Base-by-base conservation (phyloP, 2,797 vertebrate genomes). In the Melanogrammus aeglefinus region DNA sequence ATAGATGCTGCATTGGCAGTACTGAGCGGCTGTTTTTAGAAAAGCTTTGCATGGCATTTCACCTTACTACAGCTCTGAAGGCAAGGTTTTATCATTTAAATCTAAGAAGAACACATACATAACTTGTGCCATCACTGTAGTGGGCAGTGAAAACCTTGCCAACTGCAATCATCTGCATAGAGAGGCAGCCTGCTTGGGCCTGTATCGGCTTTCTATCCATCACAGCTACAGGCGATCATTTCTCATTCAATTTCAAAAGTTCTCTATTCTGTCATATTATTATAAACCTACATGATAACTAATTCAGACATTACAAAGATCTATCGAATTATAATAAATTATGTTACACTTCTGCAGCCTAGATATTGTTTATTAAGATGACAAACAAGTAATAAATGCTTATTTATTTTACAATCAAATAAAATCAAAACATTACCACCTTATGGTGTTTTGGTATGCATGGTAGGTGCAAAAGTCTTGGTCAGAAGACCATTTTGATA, bases 281-380 rank as follows among this genome's bases (percentile, higher is more conserved):
- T 63, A 63, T 24, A n/a, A 63, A 63, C n/a, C 16, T 63, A n/a
- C 21, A 63, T 63, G 21, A 63, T 66, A 69, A 69, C 63, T 27
- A n/a, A 63, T 24, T 63, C 4, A 63, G 63, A 69, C 63, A 2
- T 27, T 27, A 69, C 63, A 27, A 27, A 27, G 63, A 69, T 8
- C 21, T 27, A 69, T 69, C 63, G 1, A 69, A 69, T 27, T 69
- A 27, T 69, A 69, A 27, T 69, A 69, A 27, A 69, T 63, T 18
- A 18, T n/a, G 4, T 63, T 63, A 63, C 57, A 63, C 5, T 6
- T 18, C 57, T n/a, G 21, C 57, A n/a, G 57, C 57, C 21, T 63
- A 63, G 57, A 63, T 63, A 63, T 63, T n/a, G 57, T 63, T 63
- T 63, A 63, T 63, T 21, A 63, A 63, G 57, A 63, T 63, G 57